Conservation (phyloP, 2,113 vertebrate species). For the Coturnix japonica region DNA sequence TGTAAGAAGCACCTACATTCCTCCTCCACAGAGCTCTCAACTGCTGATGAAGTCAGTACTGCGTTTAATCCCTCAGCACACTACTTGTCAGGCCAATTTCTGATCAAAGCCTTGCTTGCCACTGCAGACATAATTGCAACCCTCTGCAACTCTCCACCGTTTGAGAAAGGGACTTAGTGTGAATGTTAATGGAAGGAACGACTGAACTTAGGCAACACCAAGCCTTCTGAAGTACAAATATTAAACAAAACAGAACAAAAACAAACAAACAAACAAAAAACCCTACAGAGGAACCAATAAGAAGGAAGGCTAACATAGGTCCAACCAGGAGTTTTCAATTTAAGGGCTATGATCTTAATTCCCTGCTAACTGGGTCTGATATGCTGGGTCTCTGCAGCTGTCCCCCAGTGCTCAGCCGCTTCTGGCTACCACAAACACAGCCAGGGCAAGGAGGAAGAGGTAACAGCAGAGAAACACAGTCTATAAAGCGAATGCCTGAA, state of each 20-base stretch:
- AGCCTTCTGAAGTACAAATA: background rate
- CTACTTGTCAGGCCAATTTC: background rate
- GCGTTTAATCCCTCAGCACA: conserved; percentile 48
- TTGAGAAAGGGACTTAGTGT: background rate
- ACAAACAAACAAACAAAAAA: background rate
- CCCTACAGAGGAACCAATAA: background rate
- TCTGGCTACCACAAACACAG: background rate
- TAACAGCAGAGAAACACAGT: background rate
- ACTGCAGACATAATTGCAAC: background rate
- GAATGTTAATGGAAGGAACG: background rate
- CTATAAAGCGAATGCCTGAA: background rate
- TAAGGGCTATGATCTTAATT: background rate
- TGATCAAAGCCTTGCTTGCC: conserved; percentile 50
- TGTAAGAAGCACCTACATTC: conserved; percentile 59
- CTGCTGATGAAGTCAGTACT: conserved; percentile 60
- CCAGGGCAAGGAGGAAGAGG: background rate
- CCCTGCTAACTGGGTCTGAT: background rate
- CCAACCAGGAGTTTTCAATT: fast-evolving
- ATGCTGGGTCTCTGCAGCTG: background rate
- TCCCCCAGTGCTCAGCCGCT: background rate
- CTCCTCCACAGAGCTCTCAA: conserved; percentile 43
- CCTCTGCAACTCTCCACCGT: background rate
- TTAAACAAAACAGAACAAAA: background rate
- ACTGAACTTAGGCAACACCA: background rate
- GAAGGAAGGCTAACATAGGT: background rate